Evolutionary conservation across 2,888 invertebrate genomes (phyloP), one percentile per base, ranked within the genome.

Genomic region (Nephrotoma appendiculata): DNA sequence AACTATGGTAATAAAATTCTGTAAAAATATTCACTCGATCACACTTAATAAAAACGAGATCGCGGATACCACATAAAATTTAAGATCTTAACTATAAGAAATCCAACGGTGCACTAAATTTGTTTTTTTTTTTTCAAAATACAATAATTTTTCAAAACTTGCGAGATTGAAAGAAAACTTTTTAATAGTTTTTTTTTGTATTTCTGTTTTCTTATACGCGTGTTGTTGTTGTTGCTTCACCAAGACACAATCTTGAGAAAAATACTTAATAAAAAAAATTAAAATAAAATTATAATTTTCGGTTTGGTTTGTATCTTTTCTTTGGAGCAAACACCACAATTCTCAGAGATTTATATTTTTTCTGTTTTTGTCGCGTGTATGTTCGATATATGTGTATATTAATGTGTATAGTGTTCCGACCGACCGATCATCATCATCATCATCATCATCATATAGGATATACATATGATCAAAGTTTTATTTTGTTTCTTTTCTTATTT

Each of bases 61-160:
- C 41, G 15, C 84, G 84, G 84, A 84, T 42, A 84, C n/a, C 6
- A 84, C 15, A n/a, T 84, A 84, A 83, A 83, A 41, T 41, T 5
- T n/a, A 48, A 41, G 84, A 43, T 84, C 85, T 85, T 85, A 42
- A 85, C 44, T 44, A 19, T 85, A 85, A 44, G 85, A 85, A 85
- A 42, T 85, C 15, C 85, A 85, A 85, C 85, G 85, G 85, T 85
- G 85, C 85, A 85, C 85, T 85, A 85, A 85, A 85, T 85, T 85
- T 43, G 19, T 85, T 85, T n/a, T 19, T 19, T 19, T 19, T 19
- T 44, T 85, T 85, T 44, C 15, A 85, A 85, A 44, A 85, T 44
- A 84, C 41, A 42, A 84, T 41, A 84, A 84, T 84, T 84, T 42
- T 84, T 42, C 41, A 84, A 41, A 84, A 84, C 84, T 84, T 84